Evolutionary conservation across 2,888 invertebrate genomes (phyloP), one percentile per base, ranked within the genome.

Genomic region (Pomacea canaliculata): DNA sequence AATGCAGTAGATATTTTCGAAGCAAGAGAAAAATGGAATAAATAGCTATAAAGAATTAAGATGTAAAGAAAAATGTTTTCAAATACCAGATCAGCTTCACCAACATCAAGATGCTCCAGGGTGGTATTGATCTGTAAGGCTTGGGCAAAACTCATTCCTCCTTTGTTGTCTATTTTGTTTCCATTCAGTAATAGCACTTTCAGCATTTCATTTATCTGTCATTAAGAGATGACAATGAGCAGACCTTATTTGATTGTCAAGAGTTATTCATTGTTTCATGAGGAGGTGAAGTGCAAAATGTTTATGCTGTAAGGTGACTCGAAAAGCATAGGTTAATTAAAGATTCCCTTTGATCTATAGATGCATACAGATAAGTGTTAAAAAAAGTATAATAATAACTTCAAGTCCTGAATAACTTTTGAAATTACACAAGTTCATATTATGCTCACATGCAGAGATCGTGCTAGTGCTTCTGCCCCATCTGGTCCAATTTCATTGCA

Each of bases 81-180:
- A 37, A 12, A 13, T 81, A 90, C 90, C 82, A 88, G 76, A 80
- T 91, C 90, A 46, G 89, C 87, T 71, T 91, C 90, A 7, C 86
- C 89, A 7, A 91, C 82, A 81, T 91, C 90, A 23, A 91, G 82
- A 37, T 83, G 81, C 78, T 87, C 83, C 27, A 91, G 81, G 1
- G 86, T 84, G 46, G 83, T 83, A 81, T 91, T 91, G 70, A 91
- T 82, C 83, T 91, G 91, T 51, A 91, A 79, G 71, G 88, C 87
- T 81, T 90, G 88, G 65, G 91, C 91, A 81, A 91, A 89, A 68
- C 80, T 85, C 89, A 91, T 89, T 7, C 91, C 91, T 12, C 91
- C 91, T 68, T 85, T 85, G 81, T 90, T 88, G 8, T 74, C 78
- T 68, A 91, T 90, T 78, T 90, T 91, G 82, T 91, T 91, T 7